Evolutionary conservation across 2,888 invertebrate species (phyloP).

Genomic region (Drosophila leonis): DNA sequence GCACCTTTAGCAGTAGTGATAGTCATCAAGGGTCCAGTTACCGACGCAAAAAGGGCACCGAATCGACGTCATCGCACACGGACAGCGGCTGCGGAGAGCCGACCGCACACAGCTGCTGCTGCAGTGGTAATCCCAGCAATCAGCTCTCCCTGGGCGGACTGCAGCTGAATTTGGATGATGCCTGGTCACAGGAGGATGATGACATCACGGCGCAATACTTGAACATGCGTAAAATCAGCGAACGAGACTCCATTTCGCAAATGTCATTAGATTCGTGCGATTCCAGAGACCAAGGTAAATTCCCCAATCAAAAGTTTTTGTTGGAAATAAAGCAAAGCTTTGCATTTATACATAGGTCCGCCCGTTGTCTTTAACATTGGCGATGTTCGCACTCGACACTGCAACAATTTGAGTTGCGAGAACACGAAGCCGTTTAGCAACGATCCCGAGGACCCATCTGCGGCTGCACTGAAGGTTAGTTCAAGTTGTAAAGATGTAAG

Average conservation of each 20-base stretch:
- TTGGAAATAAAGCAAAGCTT: too few species aligned
- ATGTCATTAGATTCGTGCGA: constrained; percentile 94
- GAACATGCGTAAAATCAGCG: constrained; percentile 88
- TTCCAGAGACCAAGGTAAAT: constrained; percentile 87
- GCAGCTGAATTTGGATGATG: constrained; percentile 88
- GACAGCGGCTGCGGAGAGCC: constrained; percentile 51
- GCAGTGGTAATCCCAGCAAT: constrained; percentile 30
- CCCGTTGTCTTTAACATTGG: constrained; percentile 85
- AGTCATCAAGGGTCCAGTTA: constrained; percentile 72
- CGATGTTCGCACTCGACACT: constrained; percentile 85
- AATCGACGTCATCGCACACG: constrained; percentile 21
- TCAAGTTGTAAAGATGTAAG: too few species aligned
- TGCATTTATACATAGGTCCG: constrained; percentile 69
- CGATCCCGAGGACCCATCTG: constrained; percentile 99
- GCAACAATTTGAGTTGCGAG: constrained; percentile 88
- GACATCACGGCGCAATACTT: constrained; percentile 93
- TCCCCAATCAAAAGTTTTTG: background rate
- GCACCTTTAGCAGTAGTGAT: constrained; percentile 79
- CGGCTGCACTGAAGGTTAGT: constrained; percentile 94
- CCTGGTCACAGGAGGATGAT: constrained; percentile 98
- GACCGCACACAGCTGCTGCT: constrained; percentile 49
- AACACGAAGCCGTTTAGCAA: constrained; percentile 93
- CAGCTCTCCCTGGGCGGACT: constrained; percentile 74
- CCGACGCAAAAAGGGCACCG: constrained; percentile 65
- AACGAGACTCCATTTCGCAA: constrained; percentile 95